Base-by-base conservation (phyloP, 2,888 invertebrate genomes). In the Erpobdella octoculata region DNA sequence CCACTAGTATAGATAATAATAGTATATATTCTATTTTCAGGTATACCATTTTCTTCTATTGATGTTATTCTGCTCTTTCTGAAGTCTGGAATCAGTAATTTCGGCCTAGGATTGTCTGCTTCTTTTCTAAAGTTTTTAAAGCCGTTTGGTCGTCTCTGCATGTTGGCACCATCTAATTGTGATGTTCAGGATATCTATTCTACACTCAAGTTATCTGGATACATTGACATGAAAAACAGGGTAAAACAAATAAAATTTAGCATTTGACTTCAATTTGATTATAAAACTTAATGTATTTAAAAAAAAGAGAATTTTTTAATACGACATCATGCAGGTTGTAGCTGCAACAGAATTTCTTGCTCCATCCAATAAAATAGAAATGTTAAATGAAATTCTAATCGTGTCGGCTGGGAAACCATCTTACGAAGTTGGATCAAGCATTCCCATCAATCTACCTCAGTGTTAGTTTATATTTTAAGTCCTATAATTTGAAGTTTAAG, bases 401-500 rank as follows among this genome's bases (percentile, higher is more conserved):
- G 68, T 78, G 8, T 68, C 70, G 18, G 79, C 78, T 18, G 71
- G 74, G 25, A 82, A 81, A 72, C 82, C 82, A 28, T 74, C 73
- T 68, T 82, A 81, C 75, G 82, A 81, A 76, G 78, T 81, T 18
- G 82, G 82, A 9, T 78, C 81, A 15, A 76, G 78, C 5, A 73
- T 78, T 69, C 77, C 2, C 77, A 77, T 70, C 6, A 70, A 61
- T 21, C 36, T 70, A 25, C 38, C 12, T 15, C 6, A 33, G 21
- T 25, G 65, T 58, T 9, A 21, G 65, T 33, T 38, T 15, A 4
- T 9, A 28, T 21, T 5, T 59, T 21, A 8, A 68, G 9, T 66
- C 25, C 8, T 35, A n/a, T 9, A 3, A 1, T 6, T 12, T 31
- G 33, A 36, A 25, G 33, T 31, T 25, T 61, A 25, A 15, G 18